Conservation (phyloP, 2,797 vertebrate species). For the Trematomus bernacchii region DNA sequence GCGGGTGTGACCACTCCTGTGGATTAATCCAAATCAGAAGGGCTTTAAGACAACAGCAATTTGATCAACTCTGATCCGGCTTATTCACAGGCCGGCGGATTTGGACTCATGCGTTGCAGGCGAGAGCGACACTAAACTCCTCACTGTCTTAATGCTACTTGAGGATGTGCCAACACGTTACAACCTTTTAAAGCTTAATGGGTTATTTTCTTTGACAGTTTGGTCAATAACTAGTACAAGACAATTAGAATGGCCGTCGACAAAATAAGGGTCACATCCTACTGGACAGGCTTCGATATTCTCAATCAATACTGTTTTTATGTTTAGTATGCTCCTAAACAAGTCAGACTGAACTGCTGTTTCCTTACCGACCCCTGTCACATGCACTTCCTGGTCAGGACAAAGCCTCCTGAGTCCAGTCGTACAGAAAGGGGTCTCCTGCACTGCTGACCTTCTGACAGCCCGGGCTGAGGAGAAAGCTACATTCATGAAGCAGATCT, state of each 20-base stretch:
- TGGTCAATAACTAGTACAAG: slow-evolving; percentile 44
- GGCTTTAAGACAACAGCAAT: slow-evolving; percentile 75
- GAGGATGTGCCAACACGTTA: slow-evolving; percentile 38
- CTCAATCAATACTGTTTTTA: slow-evolving; percentile 66
- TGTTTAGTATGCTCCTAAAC: slow-evolving; percentile 48
- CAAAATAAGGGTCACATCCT: slow-evolving; percentile 32
- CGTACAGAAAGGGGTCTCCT: slow-evolving; percentile 49
- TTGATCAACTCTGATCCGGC: slow-evolving; percentile 78
- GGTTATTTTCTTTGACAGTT: slow-evolving; percentile 26
- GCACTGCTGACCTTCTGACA: slow-evolving; percentile 81
- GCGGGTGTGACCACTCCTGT: slow-evolving; percentile 64
- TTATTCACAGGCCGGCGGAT: slow-evolving; percentile 66
- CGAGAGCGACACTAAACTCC: slow-evolving; percentile 36
- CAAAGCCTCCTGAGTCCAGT: slow-evolving; percentile 71
- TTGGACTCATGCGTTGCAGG: slow-evolving; percentile 47
- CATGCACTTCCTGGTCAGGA: slow-evolving; percentile 49
- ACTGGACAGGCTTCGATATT: slow-evolving; percentile 52
- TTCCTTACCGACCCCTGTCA: slow-evolving; percentile 63
- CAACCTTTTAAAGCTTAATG: slow-evolving; percentile 38
- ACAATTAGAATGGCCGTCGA: slow-evolving; percentile 49
- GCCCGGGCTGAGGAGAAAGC: slow-evolving; percentile 74
- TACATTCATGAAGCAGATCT: slow-evolving; percentile 80
- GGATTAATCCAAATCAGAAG: slow-evolving; percentile 80
- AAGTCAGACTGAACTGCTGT: slow-evolving; percentile 51
- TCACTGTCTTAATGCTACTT: slow-evolving; percentile 38